Conservation (phyloP, 2,888 invertebrate genomes). For the Lampropteryx suffumata region DNA sequence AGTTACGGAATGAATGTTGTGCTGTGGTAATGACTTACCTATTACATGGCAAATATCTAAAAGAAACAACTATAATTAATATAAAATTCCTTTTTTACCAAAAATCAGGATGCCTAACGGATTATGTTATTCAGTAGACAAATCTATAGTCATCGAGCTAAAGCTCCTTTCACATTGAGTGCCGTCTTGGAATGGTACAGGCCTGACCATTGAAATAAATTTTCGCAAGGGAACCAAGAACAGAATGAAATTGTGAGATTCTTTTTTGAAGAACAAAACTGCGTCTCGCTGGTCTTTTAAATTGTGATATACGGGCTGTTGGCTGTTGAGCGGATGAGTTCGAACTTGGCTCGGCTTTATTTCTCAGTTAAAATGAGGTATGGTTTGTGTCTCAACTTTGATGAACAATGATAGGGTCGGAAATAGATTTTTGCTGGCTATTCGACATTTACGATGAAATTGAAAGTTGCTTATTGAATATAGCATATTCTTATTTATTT, state of each 20-base stretch:
- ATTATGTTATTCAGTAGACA: too few relatives aligned
- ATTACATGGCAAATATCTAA: too few relatives aligned
- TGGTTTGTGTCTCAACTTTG: not conserved
- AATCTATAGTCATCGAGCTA: not conserved
- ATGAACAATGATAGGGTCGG: not conserved
- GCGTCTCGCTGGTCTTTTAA: conserved; percentile 60
- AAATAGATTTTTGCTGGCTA: not conserved
- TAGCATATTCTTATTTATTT: too few relatives aligned
- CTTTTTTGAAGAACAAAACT: conserved; percentile 61
- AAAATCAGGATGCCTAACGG: too few relatives aligned
- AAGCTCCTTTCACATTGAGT: conserved; percentile 4
- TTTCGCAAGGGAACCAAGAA: conserved; percentile 57
- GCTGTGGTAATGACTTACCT: too few relatives aligned
- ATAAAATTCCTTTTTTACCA: too few relatives aligned
- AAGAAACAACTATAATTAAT: too few relatives aligned
- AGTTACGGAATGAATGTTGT: too few relatives aligned
- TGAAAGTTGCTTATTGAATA: too few relatives aligned
- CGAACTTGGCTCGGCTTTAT: conserved; percentile 4
- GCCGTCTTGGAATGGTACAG: not conserved
- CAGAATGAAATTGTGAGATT: conserved; percentile 59
- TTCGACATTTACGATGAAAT: not conserved
- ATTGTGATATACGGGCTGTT: conserved; percentile 40
- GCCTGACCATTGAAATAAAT: conserved; percentile 58
- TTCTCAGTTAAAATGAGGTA: conserved; percentile 8
- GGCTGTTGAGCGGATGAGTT: conserved; percentile 12